A percentile compares a stretch with the other conserved stretches of the same genome.
phyloP scores from a whole-genome alignment of 2,113 vertebrate species.

The Solea solea region DNA sequence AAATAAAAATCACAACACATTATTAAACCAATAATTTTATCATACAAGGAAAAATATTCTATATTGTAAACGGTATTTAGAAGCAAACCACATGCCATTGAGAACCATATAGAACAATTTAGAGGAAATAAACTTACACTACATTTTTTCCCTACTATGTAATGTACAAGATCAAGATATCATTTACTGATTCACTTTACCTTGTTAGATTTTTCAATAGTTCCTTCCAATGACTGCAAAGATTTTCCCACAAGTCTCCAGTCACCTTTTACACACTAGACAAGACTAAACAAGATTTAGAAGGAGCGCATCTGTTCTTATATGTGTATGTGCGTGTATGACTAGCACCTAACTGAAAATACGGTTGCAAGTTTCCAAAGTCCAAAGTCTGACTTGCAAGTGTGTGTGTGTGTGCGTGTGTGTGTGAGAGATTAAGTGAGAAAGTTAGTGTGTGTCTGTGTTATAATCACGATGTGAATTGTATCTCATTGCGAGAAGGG shows the following conservation, averaged over 20 bases:
- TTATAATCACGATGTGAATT: constrained; percentile 30
- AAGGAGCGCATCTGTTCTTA: constrained; percentile 3
- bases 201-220: constrained; percentile 22
- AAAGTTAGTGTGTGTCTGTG: not conserved
- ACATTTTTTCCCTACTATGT: too few relatives aligned
- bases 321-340: not conserved
- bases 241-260: constrained; percentile 7
- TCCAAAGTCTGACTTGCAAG: constrained; percentile 41
- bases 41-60: too few relatives aligned
- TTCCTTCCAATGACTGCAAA: constrained; percentile 2
- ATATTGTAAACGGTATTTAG: too few relatives aligned
- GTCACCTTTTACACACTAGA: constrained; percentile 23
- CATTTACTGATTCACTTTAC: constrained; percentile 35
- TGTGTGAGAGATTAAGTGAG: not conserved
- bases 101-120: too few relatives aligned
- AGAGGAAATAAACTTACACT: too few relatives aligned
- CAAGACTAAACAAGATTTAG: constrained; percentile 31
- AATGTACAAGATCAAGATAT: too few relatives aligned
- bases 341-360: not conserved
- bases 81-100: too few relatives aligned
- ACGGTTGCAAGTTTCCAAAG: constrained; percentile 17
- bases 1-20: too few relatives aligned
- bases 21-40: too few relatives aligned
- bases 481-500: constrained; percentile 4
- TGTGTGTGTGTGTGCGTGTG: constrained; percentile 6